Conservation (phyloP, 2,797 vertebrate genomes). For the Pangasius larnaudii region DNA sequence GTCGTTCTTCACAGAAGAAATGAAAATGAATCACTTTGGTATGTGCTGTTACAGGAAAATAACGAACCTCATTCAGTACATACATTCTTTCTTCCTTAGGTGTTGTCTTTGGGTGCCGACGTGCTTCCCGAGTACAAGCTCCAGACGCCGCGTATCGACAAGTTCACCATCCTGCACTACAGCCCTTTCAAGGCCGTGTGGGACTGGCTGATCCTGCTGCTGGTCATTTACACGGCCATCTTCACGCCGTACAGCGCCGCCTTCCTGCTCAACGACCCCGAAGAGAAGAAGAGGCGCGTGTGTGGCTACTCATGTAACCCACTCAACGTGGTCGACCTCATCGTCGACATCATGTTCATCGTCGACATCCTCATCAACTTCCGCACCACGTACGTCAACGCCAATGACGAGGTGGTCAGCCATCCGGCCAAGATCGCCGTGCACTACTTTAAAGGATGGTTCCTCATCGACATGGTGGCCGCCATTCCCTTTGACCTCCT, state of each 20-base stretch:
- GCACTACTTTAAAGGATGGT: constrained; percentile 99
- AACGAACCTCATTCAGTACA: not conserved
- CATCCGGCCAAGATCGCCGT: constrained; percentile 96
- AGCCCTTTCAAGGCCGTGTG: constrained; percentile 99
- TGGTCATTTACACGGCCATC: constrained; percentile 98
- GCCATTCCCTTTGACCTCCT: constrained; percentile 98
- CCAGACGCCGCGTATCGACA: constrained; percentile 93
- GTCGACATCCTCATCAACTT: constrained; percentile 99
- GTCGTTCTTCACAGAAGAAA: not conserved
- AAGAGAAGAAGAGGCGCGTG: constrained; percentile 89
- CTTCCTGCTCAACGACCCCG: constrained; percentile 94
- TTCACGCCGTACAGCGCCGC: constrained; percentile 98
- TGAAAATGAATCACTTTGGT: not conserved
- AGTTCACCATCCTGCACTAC: constrained; percentile 97
- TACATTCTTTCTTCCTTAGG: constrained; percentile 72
- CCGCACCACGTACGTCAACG: constrained; percentile 96
- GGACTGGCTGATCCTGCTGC: constrained; percentile 97
- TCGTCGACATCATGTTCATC: constrained; percentile 99
- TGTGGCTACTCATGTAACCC: constrained; percentile 98
- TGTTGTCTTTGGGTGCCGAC: constrained; percentile 94
- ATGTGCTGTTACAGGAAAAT: not conserved
- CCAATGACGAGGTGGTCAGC: constrained; percentile 98
- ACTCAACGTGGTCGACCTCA: constrained; percentile 95
- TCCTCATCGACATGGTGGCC: constrained; percentile 99
- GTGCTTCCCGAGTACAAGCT: constrained; percentile 98